Evolutionary conservation across 1,140 invertebrate genomes (phyloP), one percentile per base, ranked within the genome.

Genomic region (Antheraea pernyi): DNA sequence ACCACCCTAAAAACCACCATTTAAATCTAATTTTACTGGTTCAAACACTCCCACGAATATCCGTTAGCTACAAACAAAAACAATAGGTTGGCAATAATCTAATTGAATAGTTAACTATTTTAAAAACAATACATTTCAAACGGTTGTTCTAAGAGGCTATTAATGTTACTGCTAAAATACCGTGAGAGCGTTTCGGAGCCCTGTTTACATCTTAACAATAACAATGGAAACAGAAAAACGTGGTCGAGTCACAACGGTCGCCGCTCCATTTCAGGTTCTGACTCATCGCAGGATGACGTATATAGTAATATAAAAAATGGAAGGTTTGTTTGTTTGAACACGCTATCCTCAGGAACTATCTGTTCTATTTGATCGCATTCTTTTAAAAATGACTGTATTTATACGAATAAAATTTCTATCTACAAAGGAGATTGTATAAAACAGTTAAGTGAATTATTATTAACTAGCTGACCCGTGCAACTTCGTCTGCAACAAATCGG

Each of bases 101-200:
- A 53, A 53, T 16, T 11, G 46, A 53, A 53, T 53, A 53, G 11
- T 53, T 16, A 13, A 53, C 46, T 13, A 16, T 13, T 53, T n/a
- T 16, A 53, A 53, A 53, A 53, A 53, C 46, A 53, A 53, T 53
- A 10, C 16, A 53, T 53, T 53, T 53, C 46, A 13, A 16, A 53
- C 46, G 46, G 46, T 53, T 6, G 39, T 42, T 42, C 39, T 42
- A 42, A 42, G 7, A 42, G 39, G 46, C 46, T 53, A 53, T 53
- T 53, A 53, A 53, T 53, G 46, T 53, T 53, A 16, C 46, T 13
- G 46, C 46, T 53, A 53, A 53, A 53, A 53, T 53, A 53, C 46
- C 46, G 46, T 53, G 46, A 13, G 46, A 53, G 13, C 46, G 46
- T 53, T 53, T 16, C 46, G 16, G 6, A 53, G 9, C 46, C 9